Percentiles rank a stretch among this genome's conserved stretches.
Conservation (phyloP, 2,888 invertebrate species). For the Drosophila melanocephala region DNA sequence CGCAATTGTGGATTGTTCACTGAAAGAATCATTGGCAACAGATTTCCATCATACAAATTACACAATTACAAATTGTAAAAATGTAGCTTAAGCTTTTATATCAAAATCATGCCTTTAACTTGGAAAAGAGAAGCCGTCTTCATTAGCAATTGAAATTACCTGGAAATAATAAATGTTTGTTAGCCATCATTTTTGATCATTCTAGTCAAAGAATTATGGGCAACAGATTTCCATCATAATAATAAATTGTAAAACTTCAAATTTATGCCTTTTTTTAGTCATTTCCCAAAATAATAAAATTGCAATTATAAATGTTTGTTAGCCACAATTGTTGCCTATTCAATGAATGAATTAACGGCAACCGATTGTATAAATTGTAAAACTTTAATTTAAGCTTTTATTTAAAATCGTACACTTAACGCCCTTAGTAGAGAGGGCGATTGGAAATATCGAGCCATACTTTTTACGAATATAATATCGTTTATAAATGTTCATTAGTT, state of each 20-base stretch:
- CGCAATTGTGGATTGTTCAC: too few species aligned
- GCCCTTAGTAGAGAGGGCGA: conserved; percentile 6
- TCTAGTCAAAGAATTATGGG: background rate
- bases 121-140: too few species aligned
- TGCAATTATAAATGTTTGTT: background rate
- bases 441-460: conserved; percentile 25
- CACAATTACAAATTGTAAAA: conserved; percentile 17
- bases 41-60: too few species aligned
- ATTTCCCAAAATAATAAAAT: background rate
- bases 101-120: too few species aligned
- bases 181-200: too few species aligned
- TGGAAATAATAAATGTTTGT: too few species aligned
- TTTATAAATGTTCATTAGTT: conserved; percentile 36
- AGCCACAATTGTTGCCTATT: background rate
- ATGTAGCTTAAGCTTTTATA: too few species aligned
- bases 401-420: conserved; percentile 57
- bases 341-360: background rate
- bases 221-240: background rate
- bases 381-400: conserved; percentile 29
- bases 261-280: too few species aligned
- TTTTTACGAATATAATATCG: conserved; percentile 26
- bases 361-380: conserved; percentile 8
- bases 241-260: conserved; percentile 19
- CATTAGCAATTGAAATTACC: too few species aligned
- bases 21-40: background rate